phyloP scores from a whole-genome alignment of 2,113 vertebrate genomes.

The Zapornia atra region DNA sequence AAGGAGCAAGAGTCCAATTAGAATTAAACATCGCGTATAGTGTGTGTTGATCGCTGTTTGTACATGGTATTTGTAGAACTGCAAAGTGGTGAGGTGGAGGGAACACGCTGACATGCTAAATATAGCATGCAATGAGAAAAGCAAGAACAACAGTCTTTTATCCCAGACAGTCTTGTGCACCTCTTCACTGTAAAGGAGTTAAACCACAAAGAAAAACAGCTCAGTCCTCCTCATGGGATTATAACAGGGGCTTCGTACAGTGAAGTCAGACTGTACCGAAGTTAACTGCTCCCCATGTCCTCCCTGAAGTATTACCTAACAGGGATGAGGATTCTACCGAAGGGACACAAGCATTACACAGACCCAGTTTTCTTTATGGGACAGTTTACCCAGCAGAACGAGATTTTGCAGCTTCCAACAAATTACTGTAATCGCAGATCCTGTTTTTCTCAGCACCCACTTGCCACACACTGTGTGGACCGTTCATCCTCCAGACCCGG shows the following conservation, averaged over 20 bases:
- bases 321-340: background rate
- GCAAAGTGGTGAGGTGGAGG: background rate
- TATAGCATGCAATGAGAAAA: constrained; percentile 40
- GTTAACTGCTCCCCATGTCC: background rate
- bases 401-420: background rate
- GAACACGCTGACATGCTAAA: constrained; percentile 30
- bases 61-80: background rate
- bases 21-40: background rate
- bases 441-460: background rate
- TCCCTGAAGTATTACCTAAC: background rate
- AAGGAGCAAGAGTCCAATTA: background rate
- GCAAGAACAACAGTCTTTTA: constrained; percentile 17
- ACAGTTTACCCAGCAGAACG: background rate
- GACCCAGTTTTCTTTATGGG: background rate
- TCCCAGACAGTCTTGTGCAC: constrained; percentile 16
- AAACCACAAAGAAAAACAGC: background rate
- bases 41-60: background rate
- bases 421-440: background rate
- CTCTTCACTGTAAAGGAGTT: background rate
- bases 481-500: background rate
- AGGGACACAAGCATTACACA: background rate
- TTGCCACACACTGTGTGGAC: fast-evolving
- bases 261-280: background rate
- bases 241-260: background rate
- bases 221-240: background rate